These are phyloP conservation scores for Agrotis ipsilon DNA, from an alignment of 2,888 invertebrate genomes.

Conservation along the genomic window DNA sequence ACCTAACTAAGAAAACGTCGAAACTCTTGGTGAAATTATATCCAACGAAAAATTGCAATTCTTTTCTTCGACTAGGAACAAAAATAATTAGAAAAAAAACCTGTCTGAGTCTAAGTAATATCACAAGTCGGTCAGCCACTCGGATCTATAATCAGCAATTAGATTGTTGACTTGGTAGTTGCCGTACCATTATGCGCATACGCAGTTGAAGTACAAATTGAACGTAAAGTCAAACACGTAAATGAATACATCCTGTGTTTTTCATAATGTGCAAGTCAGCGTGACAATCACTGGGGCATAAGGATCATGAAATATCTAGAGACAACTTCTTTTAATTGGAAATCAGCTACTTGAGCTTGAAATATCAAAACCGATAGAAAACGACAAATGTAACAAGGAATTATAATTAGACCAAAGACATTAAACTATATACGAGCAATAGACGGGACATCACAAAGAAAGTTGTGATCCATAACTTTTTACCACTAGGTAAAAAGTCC, in stretches of 20 bases:
- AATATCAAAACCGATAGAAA: not conserved
- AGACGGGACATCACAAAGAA: too few relatives aligned
- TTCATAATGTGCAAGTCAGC: slow-evolving; percentile 4
- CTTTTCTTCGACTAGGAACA: too few relatives aligned
- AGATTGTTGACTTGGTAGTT: slow-evolving; percentile 32
- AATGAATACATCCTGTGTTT: slow-evolving; percentile 14
- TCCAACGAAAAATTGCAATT: too few relatives aligned
- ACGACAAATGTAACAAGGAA: too few relatives aligned
- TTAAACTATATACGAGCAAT: too few relatives aligned
- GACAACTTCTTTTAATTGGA: not conserved
- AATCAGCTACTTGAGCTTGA: not conserved
- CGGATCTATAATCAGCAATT: slow-evolving; percentile 18
- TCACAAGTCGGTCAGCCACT: not conserved
- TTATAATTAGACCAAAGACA: too few relatives aligned
- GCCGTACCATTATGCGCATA: slow-evolving; percentile 19
- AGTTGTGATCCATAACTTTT: too few relatives aligned
- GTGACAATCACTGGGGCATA: not conserved
- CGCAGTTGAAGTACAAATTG: slow-evolving; percentile 8
- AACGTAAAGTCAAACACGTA: not conserved
- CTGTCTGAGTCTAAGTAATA: not conserved
- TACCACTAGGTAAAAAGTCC: too few relatives aligned
- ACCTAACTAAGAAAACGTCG: too few relatives aligned
- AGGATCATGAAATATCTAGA: not conserved
- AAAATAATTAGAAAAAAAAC: too few relatives aligned
- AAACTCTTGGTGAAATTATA: too few relatives aligned